phyloP scores from a whole-genome alignment of 2,797 vertebrate species.

The Mus spretus region DNA sequence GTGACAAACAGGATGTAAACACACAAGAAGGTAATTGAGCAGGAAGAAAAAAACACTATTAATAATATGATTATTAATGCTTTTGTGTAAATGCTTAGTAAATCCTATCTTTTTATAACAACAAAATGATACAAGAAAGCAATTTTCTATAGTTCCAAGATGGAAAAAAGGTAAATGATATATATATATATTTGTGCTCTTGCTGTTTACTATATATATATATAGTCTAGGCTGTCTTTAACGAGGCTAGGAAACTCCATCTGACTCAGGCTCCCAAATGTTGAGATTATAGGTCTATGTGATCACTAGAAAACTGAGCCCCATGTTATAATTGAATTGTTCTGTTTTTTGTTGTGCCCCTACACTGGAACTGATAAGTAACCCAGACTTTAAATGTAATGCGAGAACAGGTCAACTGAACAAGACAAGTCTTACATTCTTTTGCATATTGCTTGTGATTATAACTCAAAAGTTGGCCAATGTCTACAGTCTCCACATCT shows the following conservation, averaged over 20 bases:
- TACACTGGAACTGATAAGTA: background rate
- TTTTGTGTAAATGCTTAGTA: background rate
- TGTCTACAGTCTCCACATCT: background rate
- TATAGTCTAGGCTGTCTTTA: background rate
- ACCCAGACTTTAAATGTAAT: constrained; percentile 17
- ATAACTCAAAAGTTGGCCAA: background rate
- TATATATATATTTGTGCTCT: too few relatives aligned
- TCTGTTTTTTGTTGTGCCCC: background rate
- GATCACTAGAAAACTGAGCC: background rate
- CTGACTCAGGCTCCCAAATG: background rate
- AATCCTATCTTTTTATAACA: background rate
- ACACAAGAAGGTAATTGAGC: background rate
- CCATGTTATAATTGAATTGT: background rate
- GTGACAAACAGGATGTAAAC: background rate
- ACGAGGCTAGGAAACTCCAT: background rate
- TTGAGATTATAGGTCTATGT: background rate
- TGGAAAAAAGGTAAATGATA: background rate
- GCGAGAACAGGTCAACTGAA: background rate
- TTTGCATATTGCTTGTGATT: background rate
- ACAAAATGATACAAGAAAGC: background rate
- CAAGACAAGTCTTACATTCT: background rate
- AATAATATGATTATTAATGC: background rate
- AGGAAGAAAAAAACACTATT: background rate
- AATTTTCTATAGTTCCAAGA: background rate
- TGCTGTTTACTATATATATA: background rate